These are phyloP conservation scores for Congeria kusceri DNA, from an alignment of 2,888 invertebrate species.

Conservation along the genomic window DNA sequence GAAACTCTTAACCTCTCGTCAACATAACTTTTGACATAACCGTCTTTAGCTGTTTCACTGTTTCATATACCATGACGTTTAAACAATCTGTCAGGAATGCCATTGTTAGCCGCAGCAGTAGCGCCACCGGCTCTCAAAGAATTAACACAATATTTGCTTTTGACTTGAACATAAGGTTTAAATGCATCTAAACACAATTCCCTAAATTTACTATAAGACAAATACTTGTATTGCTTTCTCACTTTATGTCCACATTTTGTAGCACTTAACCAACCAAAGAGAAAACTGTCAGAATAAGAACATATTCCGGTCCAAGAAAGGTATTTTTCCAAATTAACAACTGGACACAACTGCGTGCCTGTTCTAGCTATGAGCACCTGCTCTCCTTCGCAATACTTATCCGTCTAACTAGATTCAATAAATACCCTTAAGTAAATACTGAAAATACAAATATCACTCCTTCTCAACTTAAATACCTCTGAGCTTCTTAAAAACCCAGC, in stretches of 20 bases:
- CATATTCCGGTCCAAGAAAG: slow-evolving; percentile 18
- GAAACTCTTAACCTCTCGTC: no score
- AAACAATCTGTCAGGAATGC: no score
- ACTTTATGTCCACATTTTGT: slow-evolving; percentile 21
- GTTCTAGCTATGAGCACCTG: slow-evolving; percentile 42
- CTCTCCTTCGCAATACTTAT: slow-evolving; percentile 35
- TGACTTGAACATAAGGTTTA: slow-evolving; percentile 16
- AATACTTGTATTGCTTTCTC: slow-evolving; percentile 13
- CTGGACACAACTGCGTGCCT: slow-evolving; percentile 38
- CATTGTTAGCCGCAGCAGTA: no score
- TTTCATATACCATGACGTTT: no score
- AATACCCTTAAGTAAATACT: slow-evolving; percentile 19
- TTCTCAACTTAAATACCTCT: slow-evolving; percentile 33
- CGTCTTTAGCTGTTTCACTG: no score
- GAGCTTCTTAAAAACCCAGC: slow-evolving; percentile 50
- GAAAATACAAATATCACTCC: slow-evolving; percentile 29
- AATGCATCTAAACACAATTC: slow-evolving; percentile 5
- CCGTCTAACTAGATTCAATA: slow-evolving; percentile 40
- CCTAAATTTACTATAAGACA: slow-evolving; percentile 10
- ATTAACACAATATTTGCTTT: no score
- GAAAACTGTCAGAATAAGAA: slow-evolving; percentile 15
- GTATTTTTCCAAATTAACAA: slow-evolving; percentile 37
- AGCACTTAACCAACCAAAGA: slow-evolving; percentile 20
- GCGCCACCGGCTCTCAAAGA: no score
- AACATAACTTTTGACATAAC: no score